Base-by-base conservation (phyloP, 2,797 vertebrate genomes). In the Leptoclinus maculatus region DNA sequence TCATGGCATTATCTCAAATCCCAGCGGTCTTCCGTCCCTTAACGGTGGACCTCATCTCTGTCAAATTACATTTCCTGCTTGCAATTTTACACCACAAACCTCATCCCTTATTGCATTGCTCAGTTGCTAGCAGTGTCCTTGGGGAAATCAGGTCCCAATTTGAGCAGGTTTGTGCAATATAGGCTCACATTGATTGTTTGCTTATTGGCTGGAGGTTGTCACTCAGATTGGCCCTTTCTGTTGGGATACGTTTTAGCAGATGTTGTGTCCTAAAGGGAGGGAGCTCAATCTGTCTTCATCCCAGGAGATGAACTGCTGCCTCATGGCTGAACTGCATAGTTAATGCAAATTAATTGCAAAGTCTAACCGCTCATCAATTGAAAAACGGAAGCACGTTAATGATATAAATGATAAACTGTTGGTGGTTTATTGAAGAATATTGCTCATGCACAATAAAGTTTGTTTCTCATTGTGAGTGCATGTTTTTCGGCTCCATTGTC, bases 171-270 rank as follows among this genome's bases (percentile, higher is more conserved):
- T 73, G 58, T 71, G 76, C 83, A 82, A 78, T 59, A 51, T 53
- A 27, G 65, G 0, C 81, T 80, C 34, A 53, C 74, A 82, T 68
- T 90, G 92, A 91, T 90, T 91, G 90, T 83, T 82, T 89, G 88
- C 83, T 86, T 89, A 91, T 91, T 90, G 86, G 85, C 87, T 87
- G 86, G 54, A 82, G 83, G 90, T 90, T 87, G 82, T 90, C 88
- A 80, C 78, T 90, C 78, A 86, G 71, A 91, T 86, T 83, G 88
- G 72, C 14, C 58, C 38, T 70, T 73, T 38, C 74, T 68, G 70
- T 68, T 66, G 60, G 66, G 74, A 88, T 77, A 57, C 64, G 64
- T 80, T 88, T 92, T 59, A 76, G 78, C 69, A 75, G 79, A 82
- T 67, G 75, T 59, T 73, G 68, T 82, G 66, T 76, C 87, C 89